Conservation (phyloP, 2,797 vertebrate species). For the Poeciliopsis infans region DNA sequence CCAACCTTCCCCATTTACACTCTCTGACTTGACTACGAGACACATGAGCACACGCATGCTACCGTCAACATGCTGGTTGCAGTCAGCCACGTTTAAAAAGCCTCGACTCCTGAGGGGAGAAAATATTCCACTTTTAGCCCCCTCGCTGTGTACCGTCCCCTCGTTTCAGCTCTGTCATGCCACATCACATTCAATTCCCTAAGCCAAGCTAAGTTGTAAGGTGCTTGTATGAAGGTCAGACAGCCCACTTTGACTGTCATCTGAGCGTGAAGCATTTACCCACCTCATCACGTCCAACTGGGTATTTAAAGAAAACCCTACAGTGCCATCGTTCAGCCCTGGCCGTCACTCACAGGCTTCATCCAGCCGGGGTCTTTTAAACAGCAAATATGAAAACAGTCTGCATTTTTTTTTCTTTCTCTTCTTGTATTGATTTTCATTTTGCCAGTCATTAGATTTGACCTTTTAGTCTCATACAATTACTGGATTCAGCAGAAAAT, state of each 20-base stretch:
- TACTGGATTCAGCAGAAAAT: constrained; percentile 50
- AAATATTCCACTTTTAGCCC: constrained; percentile 69
- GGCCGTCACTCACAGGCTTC: constrained; percentile 27
- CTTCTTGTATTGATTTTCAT: constrained; percentile 53
- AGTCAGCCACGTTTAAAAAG: constrained; percentile 51
- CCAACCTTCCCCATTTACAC: constrained; percentile 6
- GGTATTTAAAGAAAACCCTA: constrained; percentile 50
- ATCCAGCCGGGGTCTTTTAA: constrained; percentile 23
- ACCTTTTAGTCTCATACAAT: constrained; percentile 58
- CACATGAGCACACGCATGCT: constrained; percentile 17
- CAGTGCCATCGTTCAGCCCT: constrained; percentile 38
- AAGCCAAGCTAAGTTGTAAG: constrained; percentile 65
- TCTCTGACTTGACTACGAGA: background rate
- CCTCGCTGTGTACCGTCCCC: constrained; percentile 52
- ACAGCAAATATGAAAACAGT: constrained; percentile 34
- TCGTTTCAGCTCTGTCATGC: constrained; percentile 51
- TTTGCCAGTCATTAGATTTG: constrained; percentile 58
- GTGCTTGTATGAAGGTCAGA: constrained; percentile 64
- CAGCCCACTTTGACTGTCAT: constrained; percentile 65
- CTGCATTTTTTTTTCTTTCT: constrained; percentile 27
- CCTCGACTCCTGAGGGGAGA: constrained; percentile 60
- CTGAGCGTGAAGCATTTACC: constrained; percentile 67
- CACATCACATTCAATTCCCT: constrained; percentile 71
- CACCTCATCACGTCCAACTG: constrained; percentile 58
- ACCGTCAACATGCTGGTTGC: constrained; percentile 48